These are phyloP conservation scores for Zaprionus africanus DNA, from an alignment of 1,140 invertebrate species.

Conservation along the genomic window DNA sequence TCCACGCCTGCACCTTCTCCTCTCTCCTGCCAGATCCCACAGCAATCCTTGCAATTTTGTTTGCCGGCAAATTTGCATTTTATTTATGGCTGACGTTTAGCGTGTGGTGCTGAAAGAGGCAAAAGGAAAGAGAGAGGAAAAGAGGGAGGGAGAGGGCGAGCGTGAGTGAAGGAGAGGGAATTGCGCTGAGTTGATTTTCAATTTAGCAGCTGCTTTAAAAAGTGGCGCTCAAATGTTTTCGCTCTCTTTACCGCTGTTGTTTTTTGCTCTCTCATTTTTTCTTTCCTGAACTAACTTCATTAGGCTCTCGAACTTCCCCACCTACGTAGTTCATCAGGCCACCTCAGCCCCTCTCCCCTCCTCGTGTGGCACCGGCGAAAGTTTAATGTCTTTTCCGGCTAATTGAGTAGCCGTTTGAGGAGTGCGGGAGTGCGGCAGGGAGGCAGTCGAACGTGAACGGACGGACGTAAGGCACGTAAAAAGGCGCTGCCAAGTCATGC, in stretches of 20 bases:
- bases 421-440: neutral
- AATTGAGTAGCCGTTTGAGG: slow-evolving; percentile 66
- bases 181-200: slow-evolving; percentile 61
- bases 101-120: slow-evolving; percentile 27
- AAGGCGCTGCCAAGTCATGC: slow-evolving; percentile 75
- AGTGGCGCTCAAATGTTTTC: slow-evolving; percentile 65
- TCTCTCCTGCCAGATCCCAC: slow-evolving; percentile 5
- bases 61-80: slow-evolving; percentile 65
- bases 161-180: neutral
- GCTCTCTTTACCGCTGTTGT: slow-evolving; percentile 24
- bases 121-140: neutral
- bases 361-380: slow-evolving; percentile 52
- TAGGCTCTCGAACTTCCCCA: slow-evolving; percentile 54
- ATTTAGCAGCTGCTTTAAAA: slow-evolving; percentile 71
- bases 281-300: slow-evolving; percentile 62
- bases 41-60: slow-evolving; percentile 68
- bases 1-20: neutral
- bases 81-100: slow-evolving; percentile 80
- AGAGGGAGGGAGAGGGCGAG: no score
- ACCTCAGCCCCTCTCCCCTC: neutral
- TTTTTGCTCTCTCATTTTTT: slow-evolving; percentile 11
- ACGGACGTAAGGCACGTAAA: slow-evolving; percentile 41
- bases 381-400: slow-evolving; percentile 81
- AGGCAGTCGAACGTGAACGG: neutral
- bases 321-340: slow-evolving; percentile 36